Evolutionary conservation across 2,113 vertebrate species (phyloP), one percentile per base, ranked within the genome.

Genomic region (Nothobranchius furzeri): DNA sequence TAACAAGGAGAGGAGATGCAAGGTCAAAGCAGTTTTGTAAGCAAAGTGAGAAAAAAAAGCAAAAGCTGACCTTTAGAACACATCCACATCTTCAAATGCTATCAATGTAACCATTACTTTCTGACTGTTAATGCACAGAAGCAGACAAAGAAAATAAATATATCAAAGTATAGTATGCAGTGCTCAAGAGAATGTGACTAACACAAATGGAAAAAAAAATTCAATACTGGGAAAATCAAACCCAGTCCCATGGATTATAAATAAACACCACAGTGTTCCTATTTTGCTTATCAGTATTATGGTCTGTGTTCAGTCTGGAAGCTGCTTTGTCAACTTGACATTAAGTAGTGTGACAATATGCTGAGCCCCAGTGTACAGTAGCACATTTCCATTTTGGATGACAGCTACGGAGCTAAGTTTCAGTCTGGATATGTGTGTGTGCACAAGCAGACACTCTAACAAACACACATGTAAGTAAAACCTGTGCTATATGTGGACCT

Each of bases 331-430:
- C 52, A 69, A 74, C 59, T 64, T 46, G 50, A 63, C 47, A 65
- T 71, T 40, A 60, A 71, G 62, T 53, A 61, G 17, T 58, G 68
- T 64, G 70, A 70, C 65, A 78, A 73, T 53, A 45, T 82, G 63
- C 58, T 78, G 76, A 84, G 66, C 42, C 64, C 35, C 13, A 47
- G 54, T 66, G 61, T 65, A 81, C 68, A 64, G 76, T 65, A 72
- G 52, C 73, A 65, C 53, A 70, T 73, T 82, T 85, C 75, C 77
- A 76, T 36, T 9, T 25, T 75, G 76, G 76, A 79, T 82, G 70
- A 75, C 52, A 63, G 58, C 43, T 62, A 56, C 45, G 60, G 14
- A 57, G 63, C 73, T 36, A 64, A n/a, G 54, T 6, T 50, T 69
- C 52, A 63, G 64, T 64, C 56, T 42, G 68, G 50, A 58, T 30